These are phyloP conservation scores for Thecophora atra DNA, from an alignment of 2,888 invertebrate genomes.

Conservation along the genomic window DNA sequence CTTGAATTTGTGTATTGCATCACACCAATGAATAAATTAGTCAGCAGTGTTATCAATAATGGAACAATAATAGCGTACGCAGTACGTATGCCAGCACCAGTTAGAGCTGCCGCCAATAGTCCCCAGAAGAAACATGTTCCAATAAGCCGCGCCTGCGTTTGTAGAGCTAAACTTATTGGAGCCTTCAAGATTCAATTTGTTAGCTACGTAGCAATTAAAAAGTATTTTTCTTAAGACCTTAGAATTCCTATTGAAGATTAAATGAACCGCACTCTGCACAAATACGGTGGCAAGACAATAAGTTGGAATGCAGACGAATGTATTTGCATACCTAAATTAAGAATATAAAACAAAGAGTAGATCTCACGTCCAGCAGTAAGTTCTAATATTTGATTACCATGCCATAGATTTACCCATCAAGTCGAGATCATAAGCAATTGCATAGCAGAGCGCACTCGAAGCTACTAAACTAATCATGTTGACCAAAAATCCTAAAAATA, in stretches of 20 bases:
- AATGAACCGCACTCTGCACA: conserved; percentile 51
- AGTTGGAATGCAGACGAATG: conserved; percentile 51
- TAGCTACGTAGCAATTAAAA: background rate
- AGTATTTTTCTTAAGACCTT: conserved; percentile 42
- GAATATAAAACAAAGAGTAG: conserved; percentile 2
- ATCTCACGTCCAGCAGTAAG: background rate
- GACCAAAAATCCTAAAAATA: conserved; percentile 54
- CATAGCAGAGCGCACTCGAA: conserved; percentile 51
- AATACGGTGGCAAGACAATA: conserved; percentile 54
- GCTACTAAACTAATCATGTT: conserved; percentile 55
- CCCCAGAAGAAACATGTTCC: conserved; percentile 57
- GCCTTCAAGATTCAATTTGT: conserved; percentile 43
- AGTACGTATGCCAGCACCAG: conserved; percentile 53
- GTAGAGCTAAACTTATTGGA: conserved; percentile 55
- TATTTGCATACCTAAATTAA: conserved; percentile 51
- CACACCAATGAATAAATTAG: conserved; percentile 50
- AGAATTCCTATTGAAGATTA: conserved; percentile 50
- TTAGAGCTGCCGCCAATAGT: conserved; percentile 52
- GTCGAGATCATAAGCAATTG: conserved; percentile 55
- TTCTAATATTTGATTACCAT: conserved; percentile 48
- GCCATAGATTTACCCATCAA: conserved; percentile 55
- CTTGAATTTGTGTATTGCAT: conserved; percentile 54
- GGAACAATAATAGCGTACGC: conserved; percentile 54
- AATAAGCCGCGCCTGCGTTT: conserved; percentile 55
- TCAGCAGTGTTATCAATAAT: conserved; percentile 50